phyloP scores from a whole-genome alignment of 2,113 vertebrate species.

The Notarius lentiginosus region DNA sequence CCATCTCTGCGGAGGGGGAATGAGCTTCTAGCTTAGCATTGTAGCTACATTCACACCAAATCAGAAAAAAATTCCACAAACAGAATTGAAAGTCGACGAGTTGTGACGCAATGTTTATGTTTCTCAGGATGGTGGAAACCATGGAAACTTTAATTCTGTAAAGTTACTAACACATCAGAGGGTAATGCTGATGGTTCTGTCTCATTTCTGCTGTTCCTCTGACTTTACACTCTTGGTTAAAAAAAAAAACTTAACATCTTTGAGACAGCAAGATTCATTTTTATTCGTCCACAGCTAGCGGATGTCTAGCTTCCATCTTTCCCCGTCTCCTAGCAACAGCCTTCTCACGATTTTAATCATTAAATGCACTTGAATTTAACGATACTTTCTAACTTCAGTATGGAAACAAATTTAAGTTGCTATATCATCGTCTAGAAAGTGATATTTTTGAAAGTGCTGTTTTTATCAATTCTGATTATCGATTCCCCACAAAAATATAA shows the following conservation, averaged over 20 bases:
- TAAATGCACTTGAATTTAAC: background rate
- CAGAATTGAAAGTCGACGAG: too few relatives aligned
- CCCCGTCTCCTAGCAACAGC: background rate
- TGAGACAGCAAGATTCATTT: background rate
- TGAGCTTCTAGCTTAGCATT: background rate
- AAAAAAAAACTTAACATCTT: too few relatives aligned
- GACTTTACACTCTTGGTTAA: background rate
- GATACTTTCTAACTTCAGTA: background rate
- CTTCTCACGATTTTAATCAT: background rate
- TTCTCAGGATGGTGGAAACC: background rate
- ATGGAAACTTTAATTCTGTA: background rate
- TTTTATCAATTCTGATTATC: too few relatives aligned
- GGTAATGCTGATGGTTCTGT: background rate
- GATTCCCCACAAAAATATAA: too few relatives aligned
- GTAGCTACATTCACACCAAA: background rate
- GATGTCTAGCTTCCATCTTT: background rate
- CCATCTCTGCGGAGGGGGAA: constrained; percentile 21
- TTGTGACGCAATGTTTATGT: background rate
- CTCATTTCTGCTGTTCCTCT: background rate
- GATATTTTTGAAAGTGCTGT: too few relatives aligned
- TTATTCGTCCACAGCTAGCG: background rate
- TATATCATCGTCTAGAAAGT: background rate
- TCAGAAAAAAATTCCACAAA: too few relatives aligned
- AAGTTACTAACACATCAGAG: background rate
- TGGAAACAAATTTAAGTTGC: background rate